These are phyloP conservation scores for Bombus affinis DNA, from an alignment of 1,140 invertebrate species.

Conservation along the genomic window DNA sequence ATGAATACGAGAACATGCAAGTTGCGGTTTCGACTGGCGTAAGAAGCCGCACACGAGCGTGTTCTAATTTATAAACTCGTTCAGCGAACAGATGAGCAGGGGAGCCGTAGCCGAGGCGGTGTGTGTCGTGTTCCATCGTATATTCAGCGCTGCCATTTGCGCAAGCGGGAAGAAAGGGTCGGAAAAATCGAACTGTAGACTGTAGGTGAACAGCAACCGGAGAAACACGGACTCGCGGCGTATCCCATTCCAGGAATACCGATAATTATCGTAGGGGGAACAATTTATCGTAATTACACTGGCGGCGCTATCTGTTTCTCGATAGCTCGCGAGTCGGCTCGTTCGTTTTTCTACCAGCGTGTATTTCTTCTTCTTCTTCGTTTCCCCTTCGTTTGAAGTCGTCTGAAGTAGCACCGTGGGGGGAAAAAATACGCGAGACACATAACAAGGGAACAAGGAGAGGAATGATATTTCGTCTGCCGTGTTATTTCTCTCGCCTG, in stretches of 20 bases:
- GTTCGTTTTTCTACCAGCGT: neutral
- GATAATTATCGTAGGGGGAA: slow-evolving; percentile 53
- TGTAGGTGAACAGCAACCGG: slow-evolving; percentile 14
- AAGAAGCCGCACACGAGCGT: slow-evolving; percentile 23
- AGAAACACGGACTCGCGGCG: slow-evolving; percentile 36
- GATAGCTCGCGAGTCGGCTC: neutral
- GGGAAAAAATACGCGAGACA: neutral
- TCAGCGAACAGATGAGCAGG: slow-evolving; percentile 31
- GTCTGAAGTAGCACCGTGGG: neutral
- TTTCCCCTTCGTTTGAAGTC: neutral
- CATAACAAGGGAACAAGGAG: neutral
- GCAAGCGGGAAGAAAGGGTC: slow-evolving; percentile 25
- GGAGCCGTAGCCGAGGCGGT: neutral
- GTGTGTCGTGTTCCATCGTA: slow-evolving; percentile 32
- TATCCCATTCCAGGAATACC: slow-evolving; percentile 35
- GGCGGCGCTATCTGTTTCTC: slow-evolving; percentile 30
- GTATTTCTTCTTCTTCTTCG: neutral
- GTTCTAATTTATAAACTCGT: slow-evolving; percentile 52
- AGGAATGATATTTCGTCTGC: neutral
- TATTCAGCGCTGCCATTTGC: slow-evolving; percentile 49
- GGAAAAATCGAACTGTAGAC: slow-evolving; percentile 49
- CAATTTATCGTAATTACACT: slow-evolving; percentile 55
- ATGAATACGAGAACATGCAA: neutral
- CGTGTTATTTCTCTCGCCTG: neutral
- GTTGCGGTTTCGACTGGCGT: neutral